Conservation (phyloP, 2,888 invertebrate genomes). For the Scaeva pyrastri region DNA sequence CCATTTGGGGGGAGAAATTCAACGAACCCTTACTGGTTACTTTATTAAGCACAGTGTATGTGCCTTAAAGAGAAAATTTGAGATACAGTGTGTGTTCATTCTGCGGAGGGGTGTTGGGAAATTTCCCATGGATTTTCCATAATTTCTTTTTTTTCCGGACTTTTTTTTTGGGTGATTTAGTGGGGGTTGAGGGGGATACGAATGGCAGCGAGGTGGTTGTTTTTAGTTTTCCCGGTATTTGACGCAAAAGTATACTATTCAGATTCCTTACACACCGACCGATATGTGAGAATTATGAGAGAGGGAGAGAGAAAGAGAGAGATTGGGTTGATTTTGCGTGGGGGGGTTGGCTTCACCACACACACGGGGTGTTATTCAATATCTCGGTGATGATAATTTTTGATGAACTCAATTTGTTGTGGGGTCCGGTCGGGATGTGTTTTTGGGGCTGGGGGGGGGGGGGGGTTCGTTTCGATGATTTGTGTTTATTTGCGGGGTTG, state of each 20-base stretch:
- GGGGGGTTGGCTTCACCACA: conserved; percentile 41
- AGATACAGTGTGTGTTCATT: not conserved
- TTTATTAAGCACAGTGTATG: conserved; percentile 58
- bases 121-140: conserved; percentile 52
- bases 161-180: not conserved
- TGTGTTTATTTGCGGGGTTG: not conserved
- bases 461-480: conserved; percentile 19
- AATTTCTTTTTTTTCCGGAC: not conserved
- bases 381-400: conserved; percentile 33
- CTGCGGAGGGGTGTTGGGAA: conserved; percentile 54
- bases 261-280: conserved; percentile 37
- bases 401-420: conserved; percentile 35
- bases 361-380: conserved; percentile 27
- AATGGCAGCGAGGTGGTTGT: conserved; percentile 18
- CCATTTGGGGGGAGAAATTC: conserved; percentile 83
- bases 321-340: conserved; percentile 40
- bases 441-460: not conserved
- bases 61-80: conserved; percentile 28
- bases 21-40: conserved; percentile 80
- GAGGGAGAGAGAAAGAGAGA: conserved; percentile 18
- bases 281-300: no score
- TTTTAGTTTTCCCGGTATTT: conserved; percentile 71
- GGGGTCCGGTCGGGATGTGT: not conserved
- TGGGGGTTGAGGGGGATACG: not conserved
- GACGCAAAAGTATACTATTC: conserved; percentile 62